phyloP scores from a whole-genome alignment of 2,797 vertebrate genomes.

The Serranus cabrilla region DNA sequence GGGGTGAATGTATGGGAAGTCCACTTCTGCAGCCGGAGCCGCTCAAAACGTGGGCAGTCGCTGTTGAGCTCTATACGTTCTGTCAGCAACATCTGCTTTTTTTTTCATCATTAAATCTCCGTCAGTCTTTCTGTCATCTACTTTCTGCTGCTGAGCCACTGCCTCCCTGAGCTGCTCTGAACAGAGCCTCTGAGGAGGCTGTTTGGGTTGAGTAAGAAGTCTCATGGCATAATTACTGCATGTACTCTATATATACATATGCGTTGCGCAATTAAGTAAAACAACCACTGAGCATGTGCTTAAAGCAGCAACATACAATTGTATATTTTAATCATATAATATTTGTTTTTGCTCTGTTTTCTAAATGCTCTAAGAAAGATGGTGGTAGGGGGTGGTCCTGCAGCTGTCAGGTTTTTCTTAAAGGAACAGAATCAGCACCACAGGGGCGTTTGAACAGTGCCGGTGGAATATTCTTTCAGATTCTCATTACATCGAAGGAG shows the following conservation, averaged over 20 bases:
- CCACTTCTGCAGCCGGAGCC: no score
- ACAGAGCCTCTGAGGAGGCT: slow-evolving; percentile 5
- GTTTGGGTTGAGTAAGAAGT: slow-evolving; percentile 12
- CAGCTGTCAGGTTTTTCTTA: slow-evolving; percentile 12
- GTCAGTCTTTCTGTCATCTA: no score
- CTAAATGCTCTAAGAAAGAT: slow-evolving; percentile 7
- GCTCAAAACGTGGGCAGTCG: no score
- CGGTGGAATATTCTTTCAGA: slow-evolving; percentile 59
- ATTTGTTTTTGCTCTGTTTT: slow-evolving; percentile 5
- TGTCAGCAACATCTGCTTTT: no score
- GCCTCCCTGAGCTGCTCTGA: not conserved
- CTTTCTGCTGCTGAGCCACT: not conserved
- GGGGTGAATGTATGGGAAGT: no score
- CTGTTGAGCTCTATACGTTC: no score
- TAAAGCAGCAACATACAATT: not conserved
- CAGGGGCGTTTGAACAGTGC: slow-evolving; percentile 52
- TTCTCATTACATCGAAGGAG: slow-evolving; percentile 72
- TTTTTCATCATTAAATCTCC: no score
- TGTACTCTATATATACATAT: not conserved
- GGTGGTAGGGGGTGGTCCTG: slow-evolving; percentile 28
- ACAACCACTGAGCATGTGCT: not conserved
- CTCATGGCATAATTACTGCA: slow-evolving; percentile 12
- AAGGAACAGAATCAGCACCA: slow-evolving; percentile 52
- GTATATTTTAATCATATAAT: no score
- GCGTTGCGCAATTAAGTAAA: not conserved